Conservation (phyloP, 1,140 invertebrate species). For the Calephelis nemesis region DNA sequence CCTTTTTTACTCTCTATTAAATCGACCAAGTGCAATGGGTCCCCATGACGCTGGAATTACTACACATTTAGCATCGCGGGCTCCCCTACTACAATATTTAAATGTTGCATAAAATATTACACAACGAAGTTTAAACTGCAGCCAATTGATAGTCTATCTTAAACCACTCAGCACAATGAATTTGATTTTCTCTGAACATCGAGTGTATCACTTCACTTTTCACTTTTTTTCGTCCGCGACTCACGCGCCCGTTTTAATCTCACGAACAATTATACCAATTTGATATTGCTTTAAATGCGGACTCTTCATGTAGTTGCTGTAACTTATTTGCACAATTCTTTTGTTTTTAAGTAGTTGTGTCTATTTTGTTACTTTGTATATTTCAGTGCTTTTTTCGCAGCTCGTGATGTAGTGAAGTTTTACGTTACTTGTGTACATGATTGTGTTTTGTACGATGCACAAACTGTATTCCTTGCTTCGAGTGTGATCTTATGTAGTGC, state of each 20-base stretch:
- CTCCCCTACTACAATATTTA: conserved; percentile 6
- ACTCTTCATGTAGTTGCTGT: conserved; percentile 35
- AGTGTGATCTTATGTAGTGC: conserved; percentile 72
- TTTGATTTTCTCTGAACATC: conserved; percentile 61
- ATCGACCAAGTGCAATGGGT: too few relatives aligned
- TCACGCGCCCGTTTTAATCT: conserved; percentile 59
- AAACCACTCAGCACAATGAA: conserved; percentile 31
- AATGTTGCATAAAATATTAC: conserved; percentile 28
- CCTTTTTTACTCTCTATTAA: too few relatives aligned
- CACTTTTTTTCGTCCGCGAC: conserved; percentile 71
- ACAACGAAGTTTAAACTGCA: conserved; percentile 29
- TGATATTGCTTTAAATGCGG: conserved; percentile 37
- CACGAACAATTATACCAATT: conserved; percentile 51
- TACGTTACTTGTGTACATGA: conserved; percentile 63
- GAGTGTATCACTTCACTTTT: conserved; percentile 53
- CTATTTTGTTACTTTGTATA: conserved; percentile 63
- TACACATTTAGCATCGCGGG: too few relatives aligned
- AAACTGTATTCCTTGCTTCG: conserved; percentile 59
- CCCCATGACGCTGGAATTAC: too few relatives aligned
- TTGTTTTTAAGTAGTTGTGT: conserved; percentile 45
- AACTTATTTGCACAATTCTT: conserved; percentile 45
- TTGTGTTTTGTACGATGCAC: conserved; percentile 71
- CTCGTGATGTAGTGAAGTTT: conserved; percentile 70
- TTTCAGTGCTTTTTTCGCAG: conserved; percentile 72
- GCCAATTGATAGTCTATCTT: conserved; percentile 35